Evolutionary conservation across 2,113 vertebrate species (phyloP), one percentile per base, ranked within the genome.

Genomic region (Indicator maculatus): DNA sequence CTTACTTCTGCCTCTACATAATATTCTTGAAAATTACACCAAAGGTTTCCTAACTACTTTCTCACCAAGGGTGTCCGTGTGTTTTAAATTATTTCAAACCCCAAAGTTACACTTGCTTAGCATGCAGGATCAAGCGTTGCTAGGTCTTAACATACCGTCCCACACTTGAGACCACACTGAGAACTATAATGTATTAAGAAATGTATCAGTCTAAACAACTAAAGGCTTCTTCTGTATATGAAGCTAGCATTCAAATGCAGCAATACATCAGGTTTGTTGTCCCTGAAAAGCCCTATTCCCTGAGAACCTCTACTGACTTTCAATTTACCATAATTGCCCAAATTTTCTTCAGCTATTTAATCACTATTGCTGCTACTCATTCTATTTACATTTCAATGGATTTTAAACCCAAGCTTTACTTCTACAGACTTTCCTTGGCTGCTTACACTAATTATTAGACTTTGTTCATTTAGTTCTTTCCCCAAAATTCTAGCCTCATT

Each of bases 341-440:
- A 80, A 70, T 77, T 95, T 93, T 67, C 87, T 89, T 86, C 4
- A 19, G 67, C 75, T 93, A 47, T 58, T 92, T 92, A 87, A 94
- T 92, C 74, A 67, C 52, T 36, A 69, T 65, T 53, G 56, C 81
- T 56, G 60, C 23, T 77, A 39, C 56, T 80, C 67, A 64, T 83
- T 94, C 75, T 83, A 63, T 89, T 83, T 73, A 78, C 75, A 91
- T 93, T 91, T 86, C 74, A 64, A 92, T 80, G 61, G 38, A 63
- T 94, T 93, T 77, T 74, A 93, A 92, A 64, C 21, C 18, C 36
- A 33, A 56, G 10, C n/a, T 71, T 92, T 84, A 58, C 28, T 78
- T 93, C 55, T 38, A 45, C 28, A 77, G 0, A 3, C 15, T 52
- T 83, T 63, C 81, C 69, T 95, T 59, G 73, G 36, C 63, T 83